Percentiles rank a stretch among this genome's conserved stretches.
Conservation (phyloP, 2,888 invertebrate species). For the Caprella mutica region DNA sequence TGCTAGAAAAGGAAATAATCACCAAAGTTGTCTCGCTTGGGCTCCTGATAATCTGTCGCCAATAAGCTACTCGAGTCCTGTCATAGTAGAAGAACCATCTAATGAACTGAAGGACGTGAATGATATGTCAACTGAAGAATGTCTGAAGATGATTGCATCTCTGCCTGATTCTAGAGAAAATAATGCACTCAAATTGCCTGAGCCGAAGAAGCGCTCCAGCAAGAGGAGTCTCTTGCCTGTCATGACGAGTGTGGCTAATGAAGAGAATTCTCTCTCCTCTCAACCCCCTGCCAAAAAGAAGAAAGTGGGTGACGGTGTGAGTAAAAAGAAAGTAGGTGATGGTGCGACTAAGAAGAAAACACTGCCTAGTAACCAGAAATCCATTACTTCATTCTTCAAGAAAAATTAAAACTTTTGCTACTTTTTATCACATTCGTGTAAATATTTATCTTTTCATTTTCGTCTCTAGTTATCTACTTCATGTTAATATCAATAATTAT, state of each 20-base stretch:
- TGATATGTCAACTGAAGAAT: too few species aligned
- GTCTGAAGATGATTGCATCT: too few species aligned
- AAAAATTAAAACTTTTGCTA: too few species aligned
- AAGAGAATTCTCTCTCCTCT: too few species aligned
- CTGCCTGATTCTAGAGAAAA: too few species aligned
- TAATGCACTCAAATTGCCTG: background rate
- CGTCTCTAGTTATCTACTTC: too few species aligned
- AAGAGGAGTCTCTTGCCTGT: background rate
- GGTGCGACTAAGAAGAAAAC: background rate
- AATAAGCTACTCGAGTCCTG: too few species aligned
- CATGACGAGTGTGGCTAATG: background rate
- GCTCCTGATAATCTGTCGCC: conserved; percentile 12
- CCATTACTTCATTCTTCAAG: background rate
- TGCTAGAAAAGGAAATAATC: background rate
- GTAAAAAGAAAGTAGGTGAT: background rate
- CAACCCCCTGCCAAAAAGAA: background rate
- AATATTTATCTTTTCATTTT: too few species aligned
- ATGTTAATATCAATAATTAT: too few species aligned
- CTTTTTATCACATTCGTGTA: too few species aligned
- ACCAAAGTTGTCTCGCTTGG: conserved; percentile 4
- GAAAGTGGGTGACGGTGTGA: background rate
- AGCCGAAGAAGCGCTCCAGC: background rate
- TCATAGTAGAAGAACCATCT: too few species aligned
- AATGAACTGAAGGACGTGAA: too few species aligned
- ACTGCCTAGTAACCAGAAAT: background rate